Evolutionary conservation across 2,113 vertebrate species (phyloP).

Genomic region (Damaliscus lunatus): DNA sequence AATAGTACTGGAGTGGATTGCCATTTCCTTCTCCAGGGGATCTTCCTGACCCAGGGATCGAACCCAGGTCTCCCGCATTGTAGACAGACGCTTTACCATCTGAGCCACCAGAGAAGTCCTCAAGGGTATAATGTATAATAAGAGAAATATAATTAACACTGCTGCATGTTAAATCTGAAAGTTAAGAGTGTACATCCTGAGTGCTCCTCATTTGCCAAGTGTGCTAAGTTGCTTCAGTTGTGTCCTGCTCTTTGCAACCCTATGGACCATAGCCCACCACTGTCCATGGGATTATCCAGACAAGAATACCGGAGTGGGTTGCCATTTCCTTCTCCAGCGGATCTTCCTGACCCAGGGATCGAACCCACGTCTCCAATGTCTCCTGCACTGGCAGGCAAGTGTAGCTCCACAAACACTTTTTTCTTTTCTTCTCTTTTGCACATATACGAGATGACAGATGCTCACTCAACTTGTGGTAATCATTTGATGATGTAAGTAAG

Average conservation of each 20-base stretch:
- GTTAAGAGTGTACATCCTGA: not conserved
- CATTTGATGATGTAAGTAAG: not conserved
- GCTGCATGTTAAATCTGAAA: not conserved
- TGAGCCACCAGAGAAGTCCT: too few species aligned
- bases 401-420: not conserved
- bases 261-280: not conserved
- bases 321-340: not conserved
- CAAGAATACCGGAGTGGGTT: not conserved
- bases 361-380: not conserved
- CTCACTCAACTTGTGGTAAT: not conserved
- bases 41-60: too few species aligned
- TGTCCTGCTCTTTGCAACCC: not conserved
- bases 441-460: not conserved
- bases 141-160: not conserved
- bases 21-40: too few species aligned
- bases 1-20: too few species aligned
- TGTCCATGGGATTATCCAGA: not conserved
- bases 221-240: not conserved
- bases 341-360: not conserved
- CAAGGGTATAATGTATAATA: not conserved
- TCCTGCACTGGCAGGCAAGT: not conserved
- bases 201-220: not conserved
- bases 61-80: too few species aligned
- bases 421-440: not conserved
- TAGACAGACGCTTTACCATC: too few species aligned